phyloP scores from a whole-genome alignment of 2,113 vertebrate genomes.

The Hippocampus mohnikei region DNA sequence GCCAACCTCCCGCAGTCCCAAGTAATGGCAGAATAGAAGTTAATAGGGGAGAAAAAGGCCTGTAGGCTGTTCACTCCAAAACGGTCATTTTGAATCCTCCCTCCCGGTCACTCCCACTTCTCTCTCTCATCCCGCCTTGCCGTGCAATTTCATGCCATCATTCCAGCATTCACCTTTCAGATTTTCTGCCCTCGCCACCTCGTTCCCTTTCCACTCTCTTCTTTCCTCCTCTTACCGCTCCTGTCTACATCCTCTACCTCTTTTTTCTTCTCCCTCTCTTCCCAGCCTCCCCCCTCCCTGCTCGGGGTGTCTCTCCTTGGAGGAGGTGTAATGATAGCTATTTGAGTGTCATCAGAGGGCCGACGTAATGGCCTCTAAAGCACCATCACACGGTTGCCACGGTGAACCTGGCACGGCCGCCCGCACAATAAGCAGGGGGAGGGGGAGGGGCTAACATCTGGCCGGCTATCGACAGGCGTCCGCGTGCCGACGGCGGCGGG shows the following conservation, averaged over 20 bases:
- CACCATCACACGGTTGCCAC: slow-evolving; percentile 75
- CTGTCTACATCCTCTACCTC: slow-evolving; percentile 2
- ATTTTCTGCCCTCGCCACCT: slow-evolving; percentile 18
- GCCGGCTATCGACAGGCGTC: slow-evolving; percentile 62
- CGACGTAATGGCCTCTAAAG: slow-evolving; percentile 78
- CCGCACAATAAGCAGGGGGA: slow-evolving; percentile 45
- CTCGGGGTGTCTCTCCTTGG: slow-evolving; percentile 58
- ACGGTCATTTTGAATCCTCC: slow-evolving; percentile 75
- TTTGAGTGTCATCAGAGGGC: slow-evolving; percentile 80
- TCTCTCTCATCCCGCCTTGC: slow-evolving; percentile 36
- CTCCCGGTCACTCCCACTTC: slow-evolving; percentile 5
- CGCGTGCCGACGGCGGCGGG: slow-evolving; percentile 48
- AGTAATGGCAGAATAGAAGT: slow-evolving; percentile 77
- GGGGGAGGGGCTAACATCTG: slow-evolving; percentile 50
- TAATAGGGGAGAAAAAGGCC: slow-evolving; percentile 79
- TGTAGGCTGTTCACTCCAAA: slow-evolving; percentile 78
- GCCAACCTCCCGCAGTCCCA: slow-evolving; percentile 66
- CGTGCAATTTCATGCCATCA: slow-evolving; percentile 48
- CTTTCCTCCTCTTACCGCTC: slow-evolving; percentile 4
- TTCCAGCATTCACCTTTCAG: slow-evolving; percentile 36
- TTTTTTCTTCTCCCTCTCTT: not conserved
- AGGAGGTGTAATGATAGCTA: slow-evolving; percentile 82
- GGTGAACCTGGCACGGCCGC: slow-evolving; percentile 73
- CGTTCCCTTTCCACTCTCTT: not conserved
- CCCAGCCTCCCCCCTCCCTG: slow-evolving; percentile 23